Percentiles rank a stretch among this genome's conserved stretches.
Conservation (phyloP, 2,888 invertebrate species). For the Gryllus longicercus region DNA sequence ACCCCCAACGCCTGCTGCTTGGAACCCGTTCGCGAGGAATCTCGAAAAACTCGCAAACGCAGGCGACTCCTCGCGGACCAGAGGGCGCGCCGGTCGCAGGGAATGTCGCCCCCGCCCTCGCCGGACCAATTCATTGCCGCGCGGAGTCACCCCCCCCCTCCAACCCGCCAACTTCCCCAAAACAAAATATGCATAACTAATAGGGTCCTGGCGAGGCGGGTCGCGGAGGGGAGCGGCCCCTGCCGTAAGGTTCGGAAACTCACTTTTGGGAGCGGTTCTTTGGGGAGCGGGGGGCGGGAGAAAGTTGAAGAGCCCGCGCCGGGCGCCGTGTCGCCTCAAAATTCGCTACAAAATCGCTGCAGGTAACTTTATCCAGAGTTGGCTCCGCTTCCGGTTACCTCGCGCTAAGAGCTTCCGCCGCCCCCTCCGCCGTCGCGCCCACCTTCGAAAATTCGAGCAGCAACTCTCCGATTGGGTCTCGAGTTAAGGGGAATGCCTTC, state of each 20-base stretch:
- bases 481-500: background rate
- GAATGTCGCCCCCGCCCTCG: too few relatives aligned
- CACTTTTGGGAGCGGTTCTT: background rate
- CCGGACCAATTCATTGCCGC: too few relatives aligned
- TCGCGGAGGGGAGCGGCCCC: background rate
- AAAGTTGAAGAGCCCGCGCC: background rate
- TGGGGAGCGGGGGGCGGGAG: background rate
- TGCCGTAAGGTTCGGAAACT: too few relatives aligned
- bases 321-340: background rate
- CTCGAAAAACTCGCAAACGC: too few relatives aligned
- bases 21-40: too few relatives aligned
- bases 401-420: background rate
- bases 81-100: too few relatives aligned
- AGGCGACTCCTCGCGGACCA: too few relatives aligned
- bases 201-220: background rate
- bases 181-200: slow-evolving; percentile 11
- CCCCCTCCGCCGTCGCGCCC: background rate
- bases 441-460: background rate
- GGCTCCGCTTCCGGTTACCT: too few relatives aligned
- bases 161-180: background rate
- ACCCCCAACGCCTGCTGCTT: too few relatives aligned
- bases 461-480: background rate
- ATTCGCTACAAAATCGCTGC: background rate
- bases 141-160: too few relatives aligned
- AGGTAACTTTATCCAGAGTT: too few relatives aligned